These are phyloP conservation scores for Sebastes matsubarae DNA, from an alignment of 2,797 vertebrate species.

Conservation along the genomic window DNA sequence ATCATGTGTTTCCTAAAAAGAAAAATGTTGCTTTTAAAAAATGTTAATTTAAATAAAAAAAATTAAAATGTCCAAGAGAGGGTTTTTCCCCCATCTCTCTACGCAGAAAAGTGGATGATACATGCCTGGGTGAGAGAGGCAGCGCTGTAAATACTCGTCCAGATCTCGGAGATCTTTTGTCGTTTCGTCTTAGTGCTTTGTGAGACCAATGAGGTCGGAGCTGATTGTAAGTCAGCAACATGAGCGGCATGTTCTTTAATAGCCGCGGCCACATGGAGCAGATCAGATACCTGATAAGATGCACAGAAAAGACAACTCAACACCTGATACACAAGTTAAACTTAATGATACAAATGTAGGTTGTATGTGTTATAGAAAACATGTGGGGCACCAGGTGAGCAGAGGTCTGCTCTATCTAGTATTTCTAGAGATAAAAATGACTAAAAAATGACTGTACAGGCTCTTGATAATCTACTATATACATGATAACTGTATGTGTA, in stretches of 20 bases:
- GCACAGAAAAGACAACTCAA: neutral
- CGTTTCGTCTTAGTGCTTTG: neutral
- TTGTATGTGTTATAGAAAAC: neutral
- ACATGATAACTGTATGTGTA: neutral
- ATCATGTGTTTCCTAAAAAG: constrained; percentile 18
- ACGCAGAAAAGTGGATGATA: neutral
- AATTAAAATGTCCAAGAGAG: neutral
- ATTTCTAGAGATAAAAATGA: neutral
- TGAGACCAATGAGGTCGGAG: constrained; percentile 13
- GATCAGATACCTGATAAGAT: constrained; percentile 69
- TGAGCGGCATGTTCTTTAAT: constrained; percentile 66
- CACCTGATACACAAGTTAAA: neutral
- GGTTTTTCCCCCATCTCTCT: neutral
- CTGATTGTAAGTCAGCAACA: constrained; percentile 7
- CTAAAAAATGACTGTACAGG: neutral
- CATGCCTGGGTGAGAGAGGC: constrained; percentile 71
- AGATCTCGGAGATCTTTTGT: constrained; percentile 56
- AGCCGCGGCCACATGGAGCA: constrained; percentile 64
- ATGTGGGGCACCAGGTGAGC: neutral
- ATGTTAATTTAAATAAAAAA: too few species aligned
- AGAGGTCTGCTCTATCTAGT: too few species aligned
- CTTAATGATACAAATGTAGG: neutral
- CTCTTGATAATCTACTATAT: neutral
- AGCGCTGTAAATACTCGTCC: constrained; percentile 73
- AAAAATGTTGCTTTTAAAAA: constrained; percentile 16